These are phyloP conservation scores for Myotis davidii DNA, from an alignment of 2,113 vertebrate genomes.

Conservation along the genomic window DNA sequence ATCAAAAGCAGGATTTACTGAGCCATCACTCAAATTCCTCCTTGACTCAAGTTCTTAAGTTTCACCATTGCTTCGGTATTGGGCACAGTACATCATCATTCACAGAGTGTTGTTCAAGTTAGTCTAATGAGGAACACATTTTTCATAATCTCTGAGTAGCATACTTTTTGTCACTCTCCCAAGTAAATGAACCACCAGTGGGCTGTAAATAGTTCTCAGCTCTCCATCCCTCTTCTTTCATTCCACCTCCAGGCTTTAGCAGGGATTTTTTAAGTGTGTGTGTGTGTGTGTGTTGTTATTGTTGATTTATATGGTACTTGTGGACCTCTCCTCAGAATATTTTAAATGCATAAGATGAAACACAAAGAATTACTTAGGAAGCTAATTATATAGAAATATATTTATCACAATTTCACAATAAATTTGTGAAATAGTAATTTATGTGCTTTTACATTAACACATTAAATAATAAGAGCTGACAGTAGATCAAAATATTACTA, in stretches of 20 bases:
- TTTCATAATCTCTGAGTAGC: neutral
- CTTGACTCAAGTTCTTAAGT: slow-evolving; percentile 40
- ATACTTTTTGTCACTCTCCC: neutral
- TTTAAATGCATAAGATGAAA: slow-evolving; percentile 5
- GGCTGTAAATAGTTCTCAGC: neutral
- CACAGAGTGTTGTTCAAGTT: neutral
- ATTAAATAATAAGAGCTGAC: neutral
- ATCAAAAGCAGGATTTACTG: slow-evolving; percentile 26
- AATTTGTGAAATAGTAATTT: slow-evolving; percentile 1
- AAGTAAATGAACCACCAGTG: neutral
- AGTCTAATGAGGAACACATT: neutral
- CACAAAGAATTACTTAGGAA: neutral
- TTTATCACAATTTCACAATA: neutral
- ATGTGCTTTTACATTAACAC: neutral
- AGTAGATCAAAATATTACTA: neutral
- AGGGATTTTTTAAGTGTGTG: neutral
- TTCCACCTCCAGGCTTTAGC: neutral
- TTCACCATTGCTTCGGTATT: slow-evolving; percentile 25
- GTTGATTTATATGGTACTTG: neutral
- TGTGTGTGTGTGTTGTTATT: neutral
- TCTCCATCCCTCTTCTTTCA: neutral
- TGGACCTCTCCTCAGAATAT: neutral
- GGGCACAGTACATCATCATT: neutral
- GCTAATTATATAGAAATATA: neutral
- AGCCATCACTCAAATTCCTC: slow-evolving; percentile 45